These are phyloP conservation scores for Butastur rufipennis DNA, from an alignment of 2,113 vertebrate species.

Conservation along the genomic window DNA sequence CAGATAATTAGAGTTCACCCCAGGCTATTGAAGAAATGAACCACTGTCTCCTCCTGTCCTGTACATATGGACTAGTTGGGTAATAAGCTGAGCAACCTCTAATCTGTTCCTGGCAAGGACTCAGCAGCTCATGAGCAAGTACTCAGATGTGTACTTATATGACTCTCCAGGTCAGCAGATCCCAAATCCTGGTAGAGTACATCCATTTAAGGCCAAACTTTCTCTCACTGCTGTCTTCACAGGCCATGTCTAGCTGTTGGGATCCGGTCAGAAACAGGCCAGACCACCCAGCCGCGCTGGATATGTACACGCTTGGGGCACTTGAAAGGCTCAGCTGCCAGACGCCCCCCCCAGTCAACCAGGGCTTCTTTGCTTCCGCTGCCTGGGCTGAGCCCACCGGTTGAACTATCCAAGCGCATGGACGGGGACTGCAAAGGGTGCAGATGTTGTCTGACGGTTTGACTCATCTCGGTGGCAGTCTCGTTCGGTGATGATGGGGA, in stretches of 20 bases:
- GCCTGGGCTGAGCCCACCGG: background rate
- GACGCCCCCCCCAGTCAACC: background rate
- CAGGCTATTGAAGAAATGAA: background rate
- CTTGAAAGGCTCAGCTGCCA: background rate
- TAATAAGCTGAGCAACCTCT: background rate
- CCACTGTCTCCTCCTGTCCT: background rate
- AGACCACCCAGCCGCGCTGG: background rate
- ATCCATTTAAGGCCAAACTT: background rate
- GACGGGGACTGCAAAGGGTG: background rate
- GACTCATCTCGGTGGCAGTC: constrained; percentile 45
- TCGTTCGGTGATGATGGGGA: constrained; percentile 39
- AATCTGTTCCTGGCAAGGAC: background rate
- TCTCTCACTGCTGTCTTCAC: background rate
- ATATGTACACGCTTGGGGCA: fast-evolving
- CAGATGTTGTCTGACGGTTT: constrained; percentile 68
- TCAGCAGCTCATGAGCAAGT: background rate
- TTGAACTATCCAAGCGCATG: constrained; percentile 35
- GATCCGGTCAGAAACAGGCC: background rate
- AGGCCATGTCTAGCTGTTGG: background rate
- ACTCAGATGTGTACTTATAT: background rate
- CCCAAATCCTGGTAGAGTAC: background rate
- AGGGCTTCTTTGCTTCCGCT: constrained; percentile 11
- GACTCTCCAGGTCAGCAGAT: background rate
- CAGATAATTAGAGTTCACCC: background rate
- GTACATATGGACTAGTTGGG: background rate